phyloP scores from a whole-genome alignment of 1,140 invertebrate genomes.

The Drosophila serrata region DNA sequence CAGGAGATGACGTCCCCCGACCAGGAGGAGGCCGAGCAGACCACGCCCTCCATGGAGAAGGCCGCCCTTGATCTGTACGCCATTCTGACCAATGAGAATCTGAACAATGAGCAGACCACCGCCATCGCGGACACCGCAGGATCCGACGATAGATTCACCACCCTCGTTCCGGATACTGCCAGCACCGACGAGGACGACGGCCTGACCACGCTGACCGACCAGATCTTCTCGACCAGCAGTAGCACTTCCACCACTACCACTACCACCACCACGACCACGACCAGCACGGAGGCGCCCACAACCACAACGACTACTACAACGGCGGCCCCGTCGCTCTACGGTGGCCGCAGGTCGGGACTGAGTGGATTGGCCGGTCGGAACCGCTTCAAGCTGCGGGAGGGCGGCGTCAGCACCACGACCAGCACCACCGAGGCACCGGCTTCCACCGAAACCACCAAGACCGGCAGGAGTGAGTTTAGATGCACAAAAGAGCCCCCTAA shows the following conservation, averaged over 20 bases:
- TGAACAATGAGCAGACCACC: conserved; percentile 88
- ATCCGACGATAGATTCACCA: conserved; percentile 73
- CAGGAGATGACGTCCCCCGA: conserved; percentile 44
- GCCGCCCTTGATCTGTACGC: conserved; percentile 93
- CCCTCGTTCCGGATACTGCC: conserved; percentile 80
- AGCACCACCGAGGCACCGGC: conserved; percentile 83
- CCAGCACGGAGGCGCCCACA: conserved; percentile 86
- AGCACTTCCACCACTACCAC: conserved; percentile 86
- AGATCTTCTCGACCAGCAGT: conserved; percentile 85
- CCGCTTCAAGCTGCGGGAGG: conserved; percentile 83
- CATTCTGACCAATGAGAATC: conserved; percentile 90
- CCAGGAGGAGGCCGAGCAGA: conserved; percentile 86
- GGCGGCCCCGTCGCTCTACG: conserved; percentile 86
- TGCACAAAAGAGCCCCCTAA: not conserved
- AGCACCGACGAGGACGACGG: conserved; percentile 82
- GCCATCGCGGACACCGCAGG: conserved; percentile 22
- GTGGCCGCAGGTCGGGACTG: conserved; percentile 66
- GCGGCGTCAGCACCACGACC: conserved; percentile 69
- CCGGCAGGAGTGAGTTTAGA: conserved; percentile 73
- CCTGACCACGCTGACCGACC: conserved; percentile 76
- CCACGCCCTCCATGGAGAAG: conserved; percentile 91
- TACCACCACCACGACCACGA: conserved; percentile 86
- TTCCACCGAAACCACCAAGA: conserved; percentile 70
- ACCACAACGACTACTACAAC: conserved; percentile 87
- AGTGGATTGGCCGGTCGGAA: conserved; percentile 68